Evolutionary conservation across 2,888 invertebrate species (phyloP).

Genomic region (Erebia epiphron): DNA sequence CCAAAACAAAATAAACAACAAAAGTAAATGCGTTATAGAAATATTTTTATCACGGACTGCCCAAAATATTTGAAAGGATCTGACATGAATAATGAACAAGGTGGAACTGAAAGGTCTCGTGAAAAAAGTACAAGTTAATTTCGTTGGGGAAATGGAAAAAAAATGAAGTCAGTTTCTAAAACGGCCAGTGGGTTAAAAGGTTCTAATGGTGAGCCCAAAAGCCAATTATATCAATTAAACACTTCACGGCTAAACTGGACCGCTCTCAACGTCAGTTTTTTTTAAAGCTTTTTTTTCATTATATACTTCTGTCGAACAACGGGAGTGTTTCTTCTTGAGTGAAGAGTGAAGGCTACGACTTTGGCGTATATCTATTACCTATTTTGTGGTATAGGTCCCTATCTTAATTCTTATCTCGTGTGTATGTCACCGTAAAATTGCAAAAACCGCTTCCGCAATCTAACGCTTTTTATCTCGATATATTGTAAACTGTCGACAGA

Average conservation of each 20-base stretch:
- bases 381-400: too few species aligned
- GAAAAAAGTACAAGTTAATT: conserved; percentile 64
- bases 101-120: conserved; percentile 60
- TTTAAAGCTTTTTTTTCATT: conserved; percentile 15
- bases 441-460: too few species aligned
- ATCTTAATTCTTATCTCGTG: too few species aligned
- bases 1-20: conserved; percentile 13
- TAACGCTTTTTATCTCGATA: too few species aligned
- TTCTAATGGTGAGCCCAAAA: conserved; percentile 72
- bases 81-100: conserved; percentile 70
- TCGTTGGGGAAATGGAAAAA: conserved; percentile 50
- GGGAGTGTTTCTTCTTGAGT: not conserved
- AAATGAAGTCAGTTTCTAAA: conserved; percentile 64
- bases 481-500: too few species aligned
- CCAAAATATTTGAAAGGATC: conserved; percentile 62
- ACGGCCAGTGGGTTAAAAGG: conserved; percentile 56
- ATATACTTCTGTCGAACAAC: not conserved
- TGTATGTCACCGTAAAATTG: too few species aligned
- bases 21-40: not conserved
- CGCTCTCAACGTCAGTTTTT: conserved; percentile 33
- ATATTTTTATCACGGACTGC: conserved; percentile 52
- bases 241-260: conserved; percentile 60
- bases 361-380: too few species aligned
- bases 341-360: not conserved
- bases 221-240: conserved; percentile 80